Evolutionary conservation across 2,888 invertebrate genomes (phyloP).

Genomic region (Myopa tessellatipennis): DNA sequence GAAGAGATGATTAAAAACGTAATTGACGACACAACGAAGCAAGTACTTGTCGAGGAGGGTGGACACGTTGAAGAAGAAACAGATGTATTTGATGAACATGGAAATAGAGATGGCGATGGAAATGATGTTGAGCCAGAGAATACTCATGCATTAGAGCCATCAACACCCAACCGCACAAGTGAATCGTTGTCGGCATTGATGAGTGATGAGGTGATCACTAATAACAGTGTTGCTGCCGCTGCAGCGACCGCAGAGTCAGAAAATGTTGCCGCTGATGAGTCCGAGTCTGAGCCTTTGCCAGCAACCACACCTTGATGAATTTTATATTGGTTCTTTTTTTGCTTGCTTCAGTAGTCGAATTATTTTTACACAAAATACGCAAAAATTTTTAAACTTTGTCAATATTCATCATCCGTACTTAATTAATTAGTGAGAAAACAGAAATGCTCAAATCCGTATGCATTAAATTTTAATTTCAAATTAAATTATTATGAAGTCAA

Average conservation of each 20-base stretch:
- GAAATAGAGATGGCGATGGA: neutral
- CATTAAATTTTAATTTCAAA: slow-evolving; percentile 25
- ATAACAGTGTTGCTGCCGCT: neutral
- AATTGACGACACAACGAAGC: slow-evolving; percentile 65
- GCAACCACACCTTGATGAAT: neutral
- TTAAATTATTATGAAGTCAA: slow-evolving; percentile 20
- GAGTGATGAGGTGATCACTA: neutral
- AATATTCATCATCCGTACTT: slow-evolving; percentile 28
- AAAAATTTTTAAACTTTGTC: neutral
- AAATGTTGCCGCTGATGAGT: neutral
- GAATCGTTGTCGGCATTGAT: neutral
- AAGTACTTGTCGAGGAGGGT: slow-evolving; percentile 49
- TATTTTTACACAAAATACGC: neutral
- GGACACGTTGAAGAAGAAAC: slow-evolving; percentile 31
- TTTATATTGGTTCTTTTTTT: slow-evolving; percentile 5
- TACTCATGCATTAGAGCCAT: neutral
- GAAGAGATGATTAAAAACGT: slow-evolving; percentile 72
- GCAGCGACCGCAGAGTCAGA: neutral
- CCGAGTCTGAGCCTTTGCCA: neutral
- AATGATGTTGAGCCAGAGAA: slow-evolving; percentile 1
- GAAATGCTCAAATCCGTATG: neutral
- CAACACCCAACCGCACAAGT: neutral
- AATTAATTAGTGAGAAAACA: slow-evolving; percentile 23
- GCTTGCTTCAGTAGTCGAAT: slow-evolving; percentile 8
- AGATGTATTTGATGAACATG: slow-evolving; percentile 15